phyloP scores from a whole-genome alignment of 2,888 invertebrate species.

The Strigamia crassipes region DNA sequence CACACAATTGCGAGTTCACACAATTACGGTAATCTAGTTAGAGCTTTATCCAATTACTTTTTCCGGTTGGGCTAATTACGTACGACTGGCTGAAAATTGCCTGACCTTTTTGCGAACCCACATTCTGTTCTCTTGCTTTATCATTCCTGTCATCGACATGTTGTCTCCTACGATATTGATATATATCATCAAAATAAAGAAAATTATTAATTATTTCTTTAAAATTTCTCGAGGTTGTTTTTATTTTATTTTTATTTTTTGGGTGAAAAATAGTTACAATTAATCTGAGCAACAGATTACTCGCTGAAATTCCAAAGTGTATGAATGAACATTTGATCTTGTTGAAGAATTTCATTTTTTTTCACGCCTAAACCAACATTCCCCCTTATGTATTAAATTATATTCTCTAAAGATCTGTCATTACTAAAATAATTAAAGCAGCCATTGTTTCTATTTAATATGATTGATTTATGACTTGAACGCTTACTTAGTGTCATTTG shows the following conservation, averaged over 20 bases:
- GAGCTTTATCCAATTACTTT: slow-evolving; percentile 1
- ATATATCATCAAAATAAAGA: too few species aligned
- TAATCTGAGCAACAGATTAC: not conserved
- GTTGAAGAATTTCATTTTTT: not conserved
- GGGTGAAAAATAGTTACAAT: not conserved
- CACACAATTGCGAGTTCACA: not conserved
- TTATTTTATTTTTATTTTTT: not conserved
- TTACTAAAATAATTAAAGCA: slow-evolving; percentile 29
- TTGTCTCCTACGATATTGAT: too few species aligned
- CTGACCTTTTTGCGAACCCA: not conserved
- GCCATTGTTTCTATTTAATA: slow-evolving; percentile 32
- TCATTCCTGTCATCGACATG: not conserved
- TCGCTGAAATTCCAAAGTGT: not conserved
- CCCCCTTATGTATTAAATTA: slow-evolving; percentile 10
- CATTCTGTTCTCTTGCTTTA: not conserved
- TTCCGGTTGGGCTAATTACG: slow-evolving; percentile 23
- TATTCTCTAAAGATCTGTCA: not conserved
- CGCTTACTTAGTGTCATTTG: slow-evolving; percentile 15
- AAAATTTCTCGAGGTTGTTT: too few species aligned
- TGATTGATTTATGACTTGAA: slow-evolving; percentile 25
- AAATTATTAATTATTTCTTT: too few species aligned
- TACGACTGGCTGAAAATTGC: not conserved
- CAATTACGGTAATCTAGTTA: not conserved
- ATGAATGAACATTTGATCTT: not conserved
- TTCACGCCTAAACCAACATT: not conserved